Evolutionary conservation across 1,140 invertebrate genomes (phyloP).

Genomic region (Leguminivora glycinivorella): DNA sequence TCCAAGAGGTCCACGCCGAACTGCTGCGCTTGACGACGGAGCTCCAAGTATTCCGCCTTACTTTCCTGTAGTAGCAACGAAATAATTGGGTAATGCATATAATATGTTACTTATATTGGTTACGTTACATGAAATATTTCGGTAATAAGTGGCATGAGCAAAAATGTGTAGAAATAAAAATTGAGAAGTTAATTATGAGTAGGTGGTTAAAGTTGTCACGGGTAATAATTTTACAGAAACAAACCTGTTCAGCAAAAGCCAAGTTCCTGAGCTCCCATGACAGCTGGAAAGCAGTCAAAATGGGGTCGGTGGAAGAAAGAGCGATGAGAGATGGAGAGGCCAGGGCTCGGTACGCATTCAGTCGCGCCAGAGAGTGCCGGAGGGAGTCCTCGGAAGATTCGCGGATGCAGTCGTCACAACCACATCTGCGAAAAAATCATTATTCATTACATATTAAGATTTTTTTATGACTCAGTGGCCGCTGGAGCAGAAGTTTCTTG

Average conservation of each 20-base stretch:
- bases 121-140: no score
- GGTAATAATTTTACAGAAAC: constrained; percentile 3
- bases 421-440: constrained; percentile 83
- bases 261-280: constrained; percentile 90
- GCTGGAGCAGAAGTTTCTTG: no score
- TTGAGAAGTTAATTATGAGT: no score
- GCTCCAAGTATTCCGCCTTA: constrained; percentile 87
- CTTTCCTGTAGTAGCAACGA: constrained; percentile 81
- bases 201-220: no score
- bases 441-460: no score
- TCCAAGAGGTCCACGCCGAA: constrained; percentile 94
- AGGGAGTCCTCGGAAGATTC: constrained; percentile 87
- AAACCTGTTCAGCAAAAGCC: constrained; percentile 86
- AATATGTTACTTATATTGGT: no score
- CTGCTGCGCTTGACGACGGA: constrained; percentile 91
- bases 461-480: no score
- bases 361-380: constrained; percentile 91
- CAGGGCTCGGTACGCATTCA: constrained; percentile 95
- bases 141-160: no score
- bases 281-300: constrained; percentile 90
- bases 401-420: constrained; percentile 88
- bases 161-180: no score
- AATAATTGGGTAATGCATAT: no score
- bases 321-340: constrained; percentile 94
- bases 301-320: constrained; percentile 90